Conservation (phyloP, 2,888 invertebrate species). For the Melolontha melolontha region DNA sequence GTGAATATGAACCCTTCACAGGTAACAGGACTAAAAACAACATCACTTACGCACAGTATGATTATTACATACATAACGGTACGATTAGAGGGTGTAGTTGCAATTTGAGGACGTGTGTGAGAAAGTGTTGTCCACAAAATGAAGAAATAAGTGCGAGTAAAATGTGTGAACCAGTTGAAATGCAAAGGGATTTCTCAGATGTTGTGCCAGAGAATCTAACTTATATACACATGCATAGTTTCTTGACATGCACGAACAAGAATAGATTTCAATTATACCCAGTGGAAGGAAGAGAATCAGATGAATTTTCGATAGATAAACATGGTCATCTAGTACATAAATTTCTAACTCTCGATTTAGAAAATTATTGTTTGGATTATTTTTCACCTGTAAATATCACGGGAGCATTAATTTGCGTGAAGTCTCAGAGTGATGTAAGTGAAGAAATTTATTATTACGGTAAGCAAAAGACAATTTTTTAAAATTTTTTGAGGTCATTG, state of each 20-base stretch:
- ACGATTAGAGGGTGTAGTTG: slow-evolving; percentile 39
- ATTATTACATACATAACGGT: slow-evolving; percentile 33
- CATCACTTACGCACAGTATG: slow-evolving; percentile 27
- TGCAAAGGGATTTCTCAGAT: slow-evolving; percentile 18
- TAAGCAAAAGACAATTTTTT: background rate
- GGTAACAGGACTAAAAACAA: slow-evolving; percentile 29
- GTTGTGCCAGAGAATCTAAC: slow-evolving; percentile 25
- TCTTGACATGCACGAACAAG: slow-evolving; percentile 8
- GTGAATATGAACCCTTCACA: slow-evolving; percentile 18
- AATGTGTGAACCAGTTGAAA: slow-evolving; percentile 1
- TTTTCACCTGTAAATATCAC: slow-evolving; percentile 17
- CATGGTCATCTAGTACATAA: slow-evolving; percentile 16
- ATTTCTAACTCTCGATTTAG: background rate
- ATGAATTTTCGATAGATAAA: slow-evolving; percentile 20
- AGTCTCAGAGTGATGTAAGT: background rate
- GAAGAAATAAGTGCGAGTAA: slow-evolving; percentile 26
- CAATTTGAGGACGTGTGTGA: slow-evolving; percentile 40
- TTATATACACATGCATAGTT: slow-evolving; percentile 4
- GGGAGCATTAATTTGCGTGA: slow-evolving; percentile 27
- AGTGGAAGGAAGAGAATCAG: slow-evolving; percentile 13
- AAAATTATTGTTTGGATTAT: slow-evolving; percentile 38
- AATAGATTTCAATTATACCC: slow-evolving; percentile 23
- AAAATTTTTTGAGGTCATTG: background rate
- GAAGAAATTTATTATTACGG: slow-evolving; percentile 24
- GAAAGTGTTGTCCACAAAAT: slow-evolving; percentile 40